Evolutionary conservation across 1,140 invertebrate genomes (phyloP), one percentile per base, ranked within the genome.

Genomic region (Microplitis mediator): DNA sequence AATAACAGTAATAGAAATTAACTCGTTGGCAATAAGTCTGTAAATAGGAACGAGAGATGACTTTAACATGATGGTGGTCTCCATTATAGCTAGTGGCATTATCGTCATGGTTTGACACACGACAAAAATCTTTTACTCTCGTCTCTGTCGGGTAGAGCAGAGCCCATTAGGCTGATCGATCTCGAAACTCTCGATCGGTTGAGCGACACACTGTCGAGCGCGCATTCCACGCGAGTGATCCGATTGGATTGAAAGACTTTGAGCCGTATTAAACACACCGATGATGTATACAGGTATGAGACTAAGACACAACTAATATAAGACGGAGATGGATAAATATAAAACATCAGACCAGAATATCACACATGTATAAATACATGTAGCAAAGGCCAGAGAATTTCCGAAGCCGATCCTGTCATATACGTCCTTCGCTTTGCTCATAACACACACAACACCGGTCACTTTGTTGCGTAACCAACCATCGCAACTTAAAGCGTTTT

Each of bases 351-450:
- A 45, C 39, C 39, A 45, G 39, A 45, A 45, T 45, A 45, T 45
- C 39, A 45, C 39, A 45, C 39, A 45, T 66, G n/a, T 64, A 58
- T 54, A 68, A 35, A 13, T 51, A 68, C 4, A 36, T 13, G 54
- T 66, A 61, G 60, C 34, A 34, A 31, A 32, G 54, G 14, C 23
- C 56, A 31, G 56, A 78, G 73, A 77, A 78, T 80, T 79, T 80
- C 77, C 77, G 77, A 78, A 79, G 77, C 74, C 70, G 62, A 74
- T 77, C 76, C 78, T 80, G 80, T 83, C 78, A 79, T 78, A 80
- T 73, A 79, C 79, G 82, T 85, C 82, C 83, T 85, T 85, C 81
- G 77, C 76, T 65, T 71, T 79, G 78, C 76, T 82, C 74, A 79
- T 83, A 82, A 82, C 82, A 80, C 64, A 67, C 65, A 45, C 39